Evolutionary conservation across 2,797 vertebrate genomes (phyloP).

Genomic region (Cephalopachus bancanus): DNA sequence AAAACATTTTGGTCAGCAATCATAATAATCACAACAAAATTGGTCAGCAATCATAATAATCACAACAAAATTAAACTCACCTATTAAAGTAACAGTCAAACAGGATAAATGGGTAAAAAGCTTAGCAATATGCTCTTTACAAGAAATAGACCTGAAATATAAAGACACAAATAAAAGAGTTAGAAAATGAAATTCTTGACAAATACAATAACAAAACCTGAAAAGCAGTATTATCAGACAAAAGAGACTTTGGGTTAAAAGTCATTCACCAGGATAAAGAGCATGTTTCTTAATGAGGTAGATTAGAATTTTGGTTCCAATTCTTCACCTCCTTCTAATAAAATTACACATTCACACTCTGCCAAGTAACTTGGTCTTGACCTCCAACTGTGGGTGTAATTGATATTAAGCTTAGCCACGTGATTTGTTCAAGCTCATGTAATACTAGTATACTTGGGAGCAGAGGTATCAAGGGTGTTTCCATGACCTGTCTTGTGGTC

Average conservation of each 20-base stretch:
- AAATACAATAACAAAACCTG: constrained; percentile 17
- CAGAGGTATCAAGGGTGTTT: background rate
- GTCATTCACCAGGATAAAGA: background rate
- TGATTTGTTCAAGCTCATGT: background rate
- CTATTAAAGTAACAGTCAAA: constrained; percentile 48
- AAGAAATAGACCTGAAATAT: constrained; percentile 54
- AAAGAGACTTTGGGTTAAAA: constrained; percentile 14
- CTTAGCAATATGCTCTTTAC: constrained; percentile 20
- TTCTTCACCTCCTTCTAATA: background rate
- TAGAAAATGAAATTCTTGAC: constrained; percentile 52
- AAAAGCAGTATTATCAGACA: constrained; percentile 5
- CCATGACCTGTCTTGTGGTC: background rate
- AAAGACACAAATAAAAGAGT: constrained; percentile 33
- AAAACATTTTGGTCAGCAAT: constrained; percentile 28
- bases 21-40: background rate
- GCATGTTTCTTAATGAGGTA: background rate
- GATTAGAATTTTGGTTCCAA: background rate
- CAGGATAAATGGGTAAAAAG: background rate
- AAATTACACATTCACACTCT: background rate
- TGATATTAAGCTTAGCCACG: background rate
- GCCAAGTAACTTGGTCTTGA: background rate
- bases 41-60: constrained; percentile 48
- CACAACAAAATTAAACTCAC: constrained; percentile 59
- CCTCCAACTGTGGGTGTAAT: background rate
- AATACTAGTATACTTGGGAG: background rate